Evolutionary conservation across 2,888 invertebrate genomes (phyloP).

Genomic region (Nymphalis c-album): DNA sequence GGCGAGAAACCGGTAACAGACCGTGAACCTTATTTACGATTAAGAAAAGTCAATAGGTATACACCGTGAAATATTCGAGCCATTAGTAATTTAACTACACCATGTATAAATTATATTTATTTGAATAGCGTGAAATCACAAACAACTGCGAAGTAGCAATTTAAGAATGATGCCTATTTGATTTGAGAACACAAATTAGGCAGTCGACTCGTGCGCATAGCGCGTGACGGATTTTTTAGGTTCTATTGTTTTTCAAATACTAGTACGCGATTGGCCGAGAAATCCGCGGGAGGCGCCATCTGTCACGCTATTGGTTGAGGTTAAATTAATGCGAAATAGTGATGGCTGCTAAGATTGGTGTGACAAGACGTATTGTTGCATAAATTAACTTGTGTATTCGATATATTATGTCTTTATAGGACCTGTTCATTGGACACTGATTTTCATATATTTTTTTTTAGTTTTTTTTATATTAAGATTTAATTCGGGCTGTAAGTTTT

Average conservation of each 20-base stretch:
- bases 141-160: slow-evolving; percentile 30
- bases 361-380: slow-evolving; percentile 71
- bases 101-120: slow-evolving; percentile 31
- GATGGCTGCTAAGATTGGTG: slow-evolving; percentile 71
- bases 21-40: slow-evolving; percentile 16
- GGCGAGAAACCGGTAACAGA: slow-evolving; percentile 1
- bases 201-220: slow-evolving; percentile 58
- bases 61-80: slow-evolving; percentile 28
- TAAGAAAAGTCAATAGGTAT: slow-evolving; percentile 24
- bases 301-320: slow-evolving; percentile 59
- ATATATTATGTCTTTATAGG: slow-evolving; percentile 44
- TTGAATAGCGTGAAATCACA: slow-evolving; percentile 41
- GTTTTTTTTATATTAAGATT: not conserved
- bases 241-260: slow-evolving; percentile 80
- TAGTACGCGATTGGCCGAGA: slow-evolving; percentile 59
- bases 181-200: slow-evolving; percentile 57
- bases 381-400: slow-evolving; percentile 59
- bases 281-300: slow-evolving; percentile 63
- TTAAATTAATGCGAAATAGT: slow-evolving; percentile 73
- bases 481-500: too few species aligned
- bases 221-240: slow-evolving; percentile 76
- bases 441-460: not conserved
- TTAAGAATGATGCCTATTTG: slow-evolving; percentile 10
- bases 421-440: slow-evolving; percentile 36
- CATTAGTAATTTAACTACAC: slow-evolving; percentile 35